Conservation (phyloP, 2,888 invertebrate species). For the Epistrophe eligans region DNA sequence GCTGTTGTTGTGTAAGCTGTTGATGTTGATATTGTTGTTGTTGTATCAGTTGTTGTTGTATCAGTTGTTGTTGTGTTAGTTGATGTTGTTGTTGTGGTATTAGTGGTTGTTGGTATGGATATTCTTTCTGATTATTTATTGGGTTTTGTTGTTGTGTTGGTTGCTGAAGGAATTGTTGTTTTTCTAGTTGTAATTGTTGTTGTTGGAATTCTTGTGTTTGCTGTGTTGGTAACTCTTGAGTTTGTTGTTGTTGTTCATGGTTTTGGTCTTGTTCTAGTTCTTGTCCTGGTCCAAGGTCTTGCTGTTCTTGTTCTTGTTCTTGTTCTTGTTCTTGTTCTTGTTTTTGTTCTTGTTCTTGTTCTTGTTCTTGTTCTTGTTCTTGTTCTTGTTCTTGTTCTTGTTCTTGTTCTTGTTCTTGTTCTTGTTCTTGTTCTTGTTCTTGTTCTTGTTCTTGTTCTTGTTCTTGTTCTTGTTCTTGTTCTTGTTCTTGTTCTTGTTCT, state of each 20-base stretch:
- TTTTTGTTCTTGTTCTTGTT: slow-evolving; percentile 78
- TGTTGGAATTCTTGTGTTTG: neutral
- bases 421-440: slow-evolving; percentile 42
- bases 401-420: too few relatives aligned
- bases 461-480: slow-evolving; percentile 78
- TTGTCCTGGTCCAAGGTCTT: slow-evolving; percentile 77
- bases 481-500: neutral
- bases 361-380: slow-evolving; percentile 43
- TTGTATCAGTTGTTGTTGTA: neutral
- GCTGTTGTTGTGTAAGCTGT: neutral
- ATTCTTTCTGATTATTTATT: neutral
- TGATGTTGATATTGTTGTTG: neutral
- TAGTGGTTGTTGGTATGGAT: neutral
- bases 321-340: slow-evolving; percentile 74
- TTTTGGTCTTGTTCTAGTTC: slow-evolving; percentile 75
- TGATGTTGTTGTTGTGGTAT: neutral
- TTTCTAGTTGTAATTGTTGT: neutral
- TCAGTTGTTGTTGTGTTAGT: neutral
- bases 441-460: too few relatives aligned
- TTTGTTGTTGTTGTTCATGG: too few relatives aligned
- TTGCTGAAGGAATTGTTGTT: slow-evolving; percentile 51
- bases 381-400: slow-evolving; percentile 44
- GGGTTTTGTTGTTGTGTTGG: slow-evolving; percentile 45
- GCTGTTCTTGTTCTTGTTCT: slow-evolving; percentile 67
- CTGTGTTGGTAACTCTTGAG: neutral